Evolutionary conservation across 2,888 invertebrate species (phyloP), one percentile per base, ranked within the genome.

Genomic region (Osmoderma eremita): DNA sequence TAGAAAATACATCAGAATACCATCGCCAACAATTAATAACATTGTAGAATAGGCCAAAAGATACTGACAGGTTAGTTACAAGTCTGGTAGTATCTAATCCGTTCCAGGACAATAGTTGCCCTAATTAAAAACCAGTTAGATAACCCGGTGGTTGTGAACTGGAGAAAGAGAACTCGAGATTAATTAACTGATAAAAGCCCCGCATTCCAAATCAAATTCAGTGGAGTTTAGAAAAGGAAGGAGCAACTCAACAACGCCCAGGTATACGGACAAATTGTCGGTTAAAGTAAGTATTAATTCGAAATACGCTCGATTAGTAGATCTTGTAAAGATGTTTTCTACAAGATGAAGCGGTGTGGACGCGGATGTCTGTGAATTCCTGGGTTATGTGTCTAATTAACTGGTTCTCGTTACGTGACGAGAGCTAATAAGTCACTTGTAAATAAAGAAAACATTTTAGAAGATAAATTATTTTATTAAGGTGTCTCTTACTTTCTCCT

Each of bases 101-200:
- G 6, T 39, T 38, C 53, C 18, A 8, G 1, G 42, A 53, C 53
- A 53, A 53, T 53, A 3, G 38, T 15, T 53, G 18, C n/a, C 12
- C 42, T 58, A 58, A 58, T 58, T 58, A 58, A 22, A 42, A 58
- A 58, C 42, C 42, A 15, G 17, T 42, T 36, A 36, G 36, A 36
- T 36, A 15, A 15, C 36, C 38, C 36, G 13, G 15, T 58, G 17
- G 39, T 24, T 58, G 22, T 42, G 22, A 41, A 42, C 42, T 58
- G 42, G 5, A 30, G 5, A 24, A 24, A 58, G 42, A 58, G 42
- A 8, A 17, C 8, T 30, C 17, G 20, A 53, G 58, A 58, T 58
- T 58, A 58, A 58, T 58, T 58, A 58, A 58, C 24, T 58, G 58
- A 58, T 58, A 42, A 42, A 30, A 6, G 6, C 5, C 30, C 30